Evolutionary conservation across 2,797 vertebrate species (phyloP), one percentile per base, ranked within the genome.

Genomic region (Chromis chromis): DNA sequence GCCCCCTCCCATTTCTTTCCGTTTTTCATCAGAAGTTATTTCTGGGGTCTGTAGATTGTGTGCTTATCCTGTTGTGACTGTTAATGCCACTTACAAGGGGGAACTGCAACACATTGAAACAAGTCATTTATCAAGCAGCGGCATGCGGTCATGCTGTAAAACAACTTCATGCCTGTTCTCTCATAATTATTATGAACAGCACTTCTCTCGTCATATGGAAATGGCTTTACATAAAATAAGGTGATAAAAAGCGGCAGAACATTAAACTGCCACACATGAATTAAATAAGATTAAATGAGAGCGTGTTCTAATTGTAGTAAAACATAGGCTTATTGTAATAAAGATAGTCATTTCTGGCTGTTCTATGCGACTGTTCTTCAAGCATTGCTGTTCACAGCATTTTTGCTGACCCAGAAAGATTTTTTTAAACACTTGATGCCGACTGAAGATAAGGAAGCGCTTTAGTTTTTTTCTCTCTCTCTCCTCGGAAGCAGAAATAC

Each of bases 331-430:
- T 24, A 59, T 62, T 71, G 27, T 70, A 22, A 12, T 4, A 16
- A 28, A 49, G 25, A 50, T 55, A 27, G 54, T 55, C 8, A 12
- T 52, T 73, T 25, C 25, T 7, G 19, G 46, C 39, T 17, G 11
- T 12, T 36, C 12, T 11, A 36, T 36, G 33, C 1, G 33, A 36
- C 33, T 12, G 1, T 36, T 36, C 33, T 3, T 36, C 33, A 36
- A 3, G 33, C 33, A 3, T 62, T 49, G 63, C 27, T 36, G 33
- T 53, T 76, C 3, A 42, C 65, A 79, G 33, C 31, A 19, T 52
- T 82, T 77, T 54, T 79, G 81, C 70, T 74, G 57, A 78, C 60
- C 5, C 58, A 67, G 65, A 24, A 40, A 17, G 39, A 28, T 39
- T 50, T 46, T 10, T 49, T 17, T 36, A 61, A 49, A 39, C 25